Evolutionary conservation across 2,888 invertebrate species (phyloP), one percentile per base, ranked within the genome.

Genomic region (Agapostemon virescens): DNA sequence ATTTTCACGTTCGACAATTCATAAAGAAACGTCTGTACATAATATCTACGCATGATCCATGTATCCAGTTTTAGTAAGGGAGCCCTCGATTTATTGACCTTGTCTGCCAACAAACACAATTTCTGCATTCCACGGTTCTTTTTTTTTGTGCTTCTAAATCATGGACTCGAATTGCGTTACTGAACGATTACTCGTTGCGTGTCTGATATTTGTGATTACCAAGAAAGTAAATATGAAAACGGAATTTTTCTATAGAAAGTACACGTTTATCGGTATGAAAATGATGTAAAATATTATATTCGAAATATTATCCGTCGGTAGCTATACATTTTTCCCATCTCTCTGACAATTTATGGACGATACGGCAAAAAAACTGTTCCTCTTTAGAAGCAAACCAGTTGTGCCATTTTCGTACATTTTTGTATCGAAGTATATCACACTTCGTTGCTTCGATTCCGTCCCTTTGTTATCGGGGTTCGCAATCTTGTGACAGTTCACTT

Each of bases 1-100:
- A 77, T 49, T 82, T 77, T 61, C 42, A 30, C 52, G 70, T 76
- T 76, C 71, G 64, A 74, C 64, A 76, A 67, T 70, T 69, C 36
- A 36, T 63, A 63, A 63, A 63, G 36, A 61, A 33, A 33, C 33
- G 33, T 20, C 55, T 55, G 55, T 55, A 55, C 55, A 55, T 55
- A 55, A 55, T 55, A 26, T 55, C 55, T 26, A 2, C 26, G 7
- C 55, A 15, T 49, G 49, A 49, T 52, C 52, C 52, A 5, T 4
- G 23, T 23, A 7, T 26, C 15, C 26, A 17, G 26, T 26, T 55
- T 26, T 7, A 17, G 26, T 26, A 26, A 55, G 55, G 55, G 26
- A 26, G 26, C 55, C 3, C n/a, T 49, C 17, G 55, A 55, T 55
- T 55, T 55, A 17, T 55, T 26, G 26, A 7, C 55, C 15, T 55